Conservation (phyloP, 2,113 vertebrate genomes). For the Pandion haliaetus region DNA sequence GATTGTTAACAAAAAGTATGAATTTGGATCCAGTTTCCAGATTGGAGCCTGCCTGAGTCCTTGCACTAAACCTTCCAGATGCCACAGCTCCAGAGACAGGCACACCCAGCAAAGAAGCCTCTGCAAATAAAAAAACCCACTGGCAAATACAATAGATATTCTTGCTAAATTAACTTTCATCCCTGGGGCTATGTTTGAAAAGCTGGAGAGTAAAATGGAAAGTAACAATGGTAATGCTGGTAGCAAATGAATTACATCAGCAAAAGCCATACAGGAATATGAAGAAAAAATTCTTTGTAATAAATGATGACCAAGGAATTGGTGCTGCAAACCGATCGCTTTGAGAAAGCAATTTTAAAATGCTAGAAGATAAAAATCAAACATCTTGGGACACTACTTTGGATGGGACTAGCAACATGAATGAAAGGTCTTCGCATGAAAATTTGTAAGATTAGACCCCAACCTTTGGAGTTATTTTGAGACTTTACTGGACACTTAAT, state of each 20-base stretch:
- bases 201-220: not conserved
- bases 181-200: not conserved
- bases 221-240: not conserved
- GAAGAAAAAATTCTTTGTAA: not conserved
- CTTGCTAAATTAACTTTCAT: not conserved
- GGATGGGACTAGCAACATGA: not conserved
- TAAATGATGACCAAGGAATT: not conserved
- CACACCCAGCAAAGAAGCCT: not conserved
- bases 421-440: not conserved
- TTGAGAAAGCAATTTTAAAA: not conserved
- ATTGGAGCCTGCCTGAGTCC: not conserved
- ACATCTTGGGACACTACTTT: accelerated
- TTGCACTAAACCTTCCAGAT: not conserved
- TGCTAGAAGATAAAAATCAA: not conserved
- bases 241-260: conserved; percentile 16
- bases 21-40: not conserved
- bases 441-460: not conserved
- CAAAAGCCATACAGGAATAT: not conserved
- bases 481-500: not conserved
- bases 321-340: not conserved
- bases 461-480: not conserved
- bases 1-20: not conserved
- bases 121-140: not conserved
- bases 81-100: not conserved
- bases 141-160: not conserved